These are phyloP conservation scores for Cosmorhoe ocellata DNA, from an alignment of 2,888 invertebrate species.

Conservation along the genomic window DNA sequence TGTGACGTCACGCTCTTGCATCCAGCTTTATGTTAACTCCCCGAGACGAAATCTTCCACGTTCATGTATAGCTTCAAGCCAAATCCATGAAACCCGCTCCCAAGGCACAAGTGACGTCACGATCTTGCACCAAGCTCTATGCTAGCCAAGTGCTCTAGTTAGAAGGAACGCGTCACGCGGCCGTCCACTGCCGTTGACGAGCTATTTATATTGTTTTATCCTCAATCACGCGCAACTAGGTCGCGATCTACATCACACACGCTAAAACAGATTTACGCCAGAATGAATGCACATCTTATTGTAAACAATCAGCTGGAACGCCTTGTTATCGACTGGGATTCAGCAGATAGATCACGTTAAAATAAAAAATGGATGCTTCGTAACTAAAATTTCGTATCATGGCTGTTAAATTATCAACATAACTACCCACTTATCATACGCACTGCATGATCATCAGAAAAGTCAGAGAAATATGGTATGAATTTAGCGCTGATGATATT, in stretches of 20 bases:
- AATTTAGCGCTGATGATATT: no score
- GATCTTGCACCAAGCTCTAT: slow-evolving; percentile 22
- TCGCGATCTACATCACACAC: slow-evolving; percentile 75
- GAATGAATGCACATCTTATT: slow-evolving; percentile 49
- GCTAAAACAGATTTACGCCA: slow-evolving; percentile 61
- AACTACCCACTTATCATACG: no score
- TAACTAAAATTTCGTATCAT: not conserved
- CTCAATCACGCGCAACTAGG: slow-evolving; percentile 80
- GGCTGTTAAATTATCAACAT: no score
- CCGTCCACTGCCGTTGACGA: slow-evolving; percentile 70
- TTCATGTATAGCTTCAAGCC: not conserved
- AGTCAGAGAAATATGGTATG: no score
- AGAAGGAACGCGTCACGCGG: slow-evolving; percentile 41
- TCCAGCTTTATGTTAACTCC: slow-evolving; percentile 8
- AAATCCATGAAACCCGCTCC: slow-evolving; percentile 1
- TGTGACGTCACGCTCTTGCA: slow-evolving; percentile 20
- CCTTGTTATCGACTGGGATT: slow-evolving; percentile 40
- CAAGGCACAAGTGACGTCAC: slow-evolving; percentile 10
- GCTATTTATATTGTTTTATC: slow-evolving; percentile 82
- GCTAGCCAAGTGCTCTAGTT: slow-evolving; percentile 40
- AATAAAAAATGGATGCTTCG: not conserved
- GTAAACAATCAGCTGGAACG: slow-evolving; percentile 48
- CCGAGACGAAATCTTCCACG: not conserved
- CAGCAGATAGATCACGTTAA: slow-evolving; percentile 3
- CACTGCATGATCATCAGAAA: no score